These are phyloP conservation scores for Sorex araneus DNA, from an alignment of 2,113 vertebrate species.

Conservation along the genomic window DNA sequence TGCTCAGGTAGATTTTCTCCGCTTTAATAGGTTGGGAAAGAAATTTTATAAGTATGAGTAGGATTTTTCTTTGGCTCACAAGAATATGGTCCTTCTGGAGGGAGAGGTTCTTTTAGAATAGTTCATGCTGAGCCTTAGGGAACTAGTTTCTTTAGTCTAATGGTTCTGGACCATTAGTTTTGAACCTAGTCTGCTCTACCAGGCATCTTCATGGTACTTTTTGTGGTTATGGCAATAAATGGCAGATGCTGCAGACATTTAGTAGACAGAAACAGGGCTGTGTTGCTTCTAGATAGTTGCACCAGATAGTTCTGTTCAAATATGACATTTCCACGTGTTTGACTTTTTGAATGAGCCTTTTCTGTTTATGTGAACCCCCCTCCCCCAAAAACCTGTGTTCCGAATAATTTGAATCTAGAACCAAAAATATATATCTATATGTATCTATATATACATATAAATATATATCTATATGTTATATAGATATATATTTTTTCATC, in stretches of 20 bases:
- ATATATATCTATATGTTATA: too few relatives aligned
- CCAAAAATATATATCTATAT: too few relatives aligned
- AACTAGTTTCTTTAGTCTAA: not conserved
- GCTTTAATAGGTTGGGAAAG: not conserved
- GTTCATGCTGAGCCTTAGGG: not conserved
- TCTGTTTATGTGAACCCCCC: not conserved
- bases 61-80: conserved; percentile 15
- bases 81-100: not conserved
- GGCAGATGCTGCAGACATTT: not conserved
- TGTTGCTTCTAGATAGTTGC: too few relatives aligned
- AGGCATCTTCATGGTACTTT: not conserved
- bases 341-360: not conserved
- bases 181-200: not conserved
- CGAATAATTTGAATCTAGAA: not conserved
- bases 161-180: not conserved
- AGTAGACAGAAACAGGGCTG: not conserved
- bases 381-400: not conserved
- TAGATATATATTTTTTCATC: too few relatives aligned
- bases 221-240: not conserved
- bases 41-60: not conserved
- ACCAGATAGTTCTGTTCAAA: too few relatives aligned
- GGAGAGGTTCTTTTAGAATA: not conserved
- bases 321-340: not conserved
- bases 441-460: too few relatives aligned
- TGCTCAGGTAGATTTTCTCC: conserved; percentile 4